Base-by-base conservation (phyloP, 2,113 vertebrate genomes). In the Agapornis roseicollis region DNA sequence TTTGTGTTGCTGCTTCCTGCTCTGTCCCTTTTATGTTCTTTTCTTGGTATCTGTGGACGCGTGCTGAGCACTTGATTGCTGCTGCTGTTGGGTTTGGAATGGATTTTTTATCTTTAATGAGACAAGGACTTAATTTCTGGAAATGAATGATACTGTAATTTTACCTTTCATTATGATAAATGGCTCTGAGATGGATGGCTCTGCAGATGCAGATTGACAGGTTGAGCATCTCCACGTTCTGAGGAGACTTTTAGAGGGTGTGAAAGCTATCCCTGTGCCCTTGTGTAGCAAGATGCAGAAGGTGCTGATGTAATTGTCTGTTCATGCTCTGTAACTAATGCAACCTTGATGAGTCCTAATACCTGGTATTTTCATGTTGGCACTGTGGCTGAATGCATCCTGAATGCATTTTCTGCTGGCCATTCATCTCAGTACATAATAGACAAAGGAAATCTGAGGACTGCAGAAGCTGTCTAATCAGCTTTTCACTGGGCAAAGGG, bases 51-150 rank as follows among this genome's bases (percentile, higher is more conserved):
- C 52, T 66, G 53, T 80, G 80, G 72, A 35, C 64, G 65, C 61
- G 10, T 52, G 82, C 80, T 24, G 92, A 90, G 85, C 52, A 33
- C 76, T 86, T 56, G 22, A 31, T 64, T 78, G 52, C 80, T 81
- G 85, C 90, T 92, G 80, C 85, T 53, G 7, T 64, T 77, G 68
- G 41, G 14, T 66, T 85, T 90, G 50, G 58, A 92, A 72, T 68
- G 42, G 35, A 14, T 76, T 94, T 76, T 94, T 94, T 94, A 76
- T 65, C 88, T 93, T 94, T 93, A 89, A 93, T 92, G 89, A 87
- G 83, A 65, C 63, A 79, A 90, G 73, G 77, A 53, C 65, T 87
- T 95, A 69, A 92, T 96, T 92, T 69, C 88, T 86, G 72, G 65
- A 79, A 92, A 31, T 69, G 83, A 94, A 49, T 20, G 80, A 79